Evolutionary conservation across 2,888 invertebrate genomes (phyloP).

Genomic region (Scrobipalpa costella): DNA sequence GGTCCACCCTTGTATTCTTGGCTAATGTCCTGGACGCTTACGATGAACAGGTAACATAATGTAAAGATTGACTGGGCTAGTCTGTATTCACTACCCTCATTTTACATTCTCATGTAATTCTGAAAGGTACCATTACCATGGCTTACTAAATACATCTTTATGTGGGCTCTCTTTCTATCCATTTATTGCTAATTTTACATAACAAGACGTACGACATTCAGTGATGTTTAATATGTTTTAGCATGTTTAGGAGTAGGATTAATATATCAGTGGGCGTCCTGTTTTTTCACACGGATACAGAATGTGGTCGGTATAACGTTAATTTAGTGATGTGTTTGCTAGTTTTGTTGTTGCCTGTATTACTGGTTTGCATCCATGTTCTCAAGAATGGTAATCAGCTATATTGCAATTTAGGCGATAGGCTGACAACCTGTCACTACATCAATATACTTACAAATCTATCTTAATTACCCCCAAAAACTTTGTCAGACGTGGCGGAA

Average conservation of each 20-base stretch:
- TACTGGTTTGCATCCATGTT: constrained; percentile 27
- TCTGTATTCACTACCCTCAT: constrained; percentile 35
- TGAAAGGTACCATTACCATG: constrained; percentile 32
- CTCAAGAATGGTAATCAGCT: constrained; percentile 7
- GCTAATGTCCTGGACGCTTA: constrained; percentile 67
- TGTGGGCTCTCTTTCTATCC: constrained; percentile 64
- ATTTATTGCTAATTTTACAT: constrained; percentile 28
- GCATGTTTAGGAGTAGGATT: not conserved
- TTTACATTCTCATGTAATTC: constrained; percentile 39
- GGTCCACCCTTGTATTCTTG: constrained; percentile 74
- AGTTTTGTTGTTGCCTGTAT: no score
- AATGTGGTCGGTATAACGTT: no score
- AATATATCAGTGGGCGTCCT: no score
- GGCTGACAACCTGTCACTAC: no score
- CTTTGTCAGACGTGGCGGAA: no score
- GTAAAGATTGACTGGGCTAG: constrained; percentile 41
- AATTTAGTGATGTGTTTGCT: no score
- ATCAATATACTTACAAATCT: no score
- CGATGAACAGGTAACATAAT: constrained; percentile 61
- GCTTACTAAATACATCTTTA: constrained; percentile 46
- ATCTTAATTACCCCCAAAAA: no score
- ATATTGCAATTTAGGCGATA: no score
- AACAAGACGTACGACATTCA: not conserved
- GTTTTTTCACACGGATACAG: no score
- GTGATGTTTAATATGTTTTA: not conserved